Base-by-base conservation (phyloP, 2,113 vertebrate species). In the Chlamydotis undulata region DNA sequence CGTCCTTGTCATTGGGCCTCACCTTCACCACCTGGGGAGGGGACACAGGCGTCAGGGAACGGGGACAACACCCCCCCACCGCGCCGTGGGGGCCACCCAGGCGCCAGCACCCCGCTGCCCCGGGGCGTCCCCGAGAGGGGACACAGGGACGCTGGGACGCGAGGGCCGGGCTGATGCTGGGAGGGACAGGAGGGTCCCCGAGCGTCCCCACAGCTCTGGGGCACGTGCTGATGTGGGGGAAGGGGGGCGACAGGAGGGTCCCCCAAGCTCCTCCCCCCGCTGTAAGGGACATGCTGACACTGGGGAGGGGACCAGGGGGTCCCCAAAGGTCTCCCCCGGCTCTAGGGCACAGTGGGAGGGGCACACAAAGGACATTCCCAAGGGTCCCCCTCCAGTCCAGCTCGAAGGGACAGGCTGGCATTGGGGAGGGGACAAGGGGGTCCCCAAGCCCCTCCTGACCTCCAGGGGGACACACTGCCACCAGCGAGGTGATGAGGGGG, bases 1-100 rank as follows among this genome's bases (percentile, higher is more conserved):
- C 99, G 15, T 99, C 99, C 93, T 98, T 99, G 97, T 99, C 99
- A 4, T 99, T 98, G 11, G 99, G 99, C 74, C 99, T 98, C 91
- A 99, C 99, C 89, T 97, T 98, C 45, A 99, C 99, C 82, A 99
- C 99, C 99, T 99, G 18, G 8, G 28, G 31, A 23, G 31, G 53
- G n/a, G 43, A 28, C 18, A 49, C 47, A 25, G 39, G 18, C 3
- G 2, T 67, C 29, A 45, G 12, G 19, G 39, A 17, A 47, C 2
- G 2, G 47, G 33, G 67, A 35, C 68, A 24, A 25, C 16, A 41
- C 41, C 26, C 26, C 11, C 23, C 61, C 25, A 26, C 19, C 2
- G 4, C 18, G 23, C 43, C 33, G 28, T 19, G 2, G 31, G 29
- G 35, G 41, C 10, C 73, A 13, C 37, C 23, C 47, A 18, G 21